Evolutionary conservation across 2,113 vertebrate genomes (phyloP).

Genomic region (Bubo blakistoni): DNA sequence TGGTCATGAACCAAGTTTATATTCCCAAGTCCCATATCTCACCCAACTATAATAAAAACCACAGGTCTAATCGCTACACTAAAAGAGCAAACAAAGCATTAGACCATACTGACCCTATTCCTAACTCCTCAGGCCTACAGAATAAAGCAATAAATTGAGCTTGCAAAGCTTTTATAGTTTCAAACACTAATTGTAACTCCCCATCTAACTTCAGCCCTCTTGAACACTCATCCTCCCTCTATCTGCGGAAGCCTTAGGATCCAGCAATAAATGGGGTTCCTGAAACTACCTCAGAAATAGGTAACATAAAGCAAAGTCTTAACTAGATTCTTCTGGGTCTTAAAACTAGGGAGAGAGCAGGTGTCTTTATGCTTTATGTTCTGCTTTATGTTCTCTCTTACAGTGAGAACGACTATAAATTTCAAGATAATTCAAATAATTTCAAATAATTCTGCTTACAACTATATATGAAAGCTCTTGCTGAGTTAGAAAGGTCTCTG

Average conservation of each 20-base stretch:
- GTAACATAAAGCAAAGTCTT: background rate
- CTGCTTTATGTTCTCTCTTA: background rate
- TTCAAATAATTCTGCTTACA: background rate
- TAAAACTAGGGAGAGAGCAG: background rate
- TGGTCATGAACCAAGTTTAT: background rate
- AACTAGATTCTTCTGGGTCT: background rate
- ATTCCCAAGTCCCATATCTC: background rate
- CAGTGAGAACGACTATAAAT: background rate
- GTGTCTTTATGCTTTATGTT: background rate
- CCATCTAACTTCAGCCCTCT: background rate
- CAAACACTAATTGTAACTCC: background rate
- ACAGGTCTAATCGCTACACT: background rate
- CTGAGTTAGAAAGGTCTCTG: background rate
- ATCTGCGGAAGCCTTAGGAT: background rate
- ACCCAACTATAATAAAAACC: background rate
- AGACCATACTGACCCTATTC: background rate
- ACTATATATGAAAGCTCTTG: background rate
- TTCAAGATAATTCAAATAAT: background rate
- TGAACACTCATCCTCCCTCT: background rate
- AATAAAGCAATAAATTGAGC: background rate
- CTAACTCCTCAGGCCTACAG: background rate
- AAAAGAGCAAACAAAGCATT: background rate
- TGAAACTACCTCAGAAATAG: background rate
- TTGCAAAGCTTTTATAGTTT: background rate
- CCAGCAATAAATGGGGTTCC: background rate